Conservation (phyloP, 1,140 invertebrate genomes). For the Rhagoletis pomonella region DNA sequence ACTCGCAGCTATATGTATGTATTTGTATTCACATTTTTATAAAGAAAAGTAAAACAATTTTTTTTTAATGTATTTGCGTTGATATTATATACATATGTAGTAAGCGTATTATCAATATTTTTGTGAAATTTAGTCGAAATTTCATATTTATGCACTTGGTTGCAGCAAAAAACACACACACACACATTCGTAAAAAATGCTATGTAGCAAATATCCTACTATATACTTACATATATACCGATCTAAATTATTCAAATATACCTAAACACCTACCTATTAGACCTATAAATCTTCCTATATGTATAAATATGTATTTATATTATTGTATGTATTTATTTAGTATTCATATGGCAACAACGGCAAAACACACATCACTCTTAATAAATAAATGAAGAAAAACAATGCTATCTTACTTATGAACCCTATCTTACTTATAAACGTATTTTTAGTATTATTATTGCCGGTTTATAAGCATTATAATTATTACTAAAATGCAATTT, state of each 20-base stretch:
- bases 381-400: background rate
- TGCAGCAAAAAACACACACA: background rate
- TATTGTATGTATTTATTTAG: slow-evolving; percentile 4
- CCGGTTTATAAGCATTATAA: background rate
- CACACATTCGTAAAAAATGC: background rate
- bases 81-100: background rate
- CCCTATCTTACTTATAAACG: too few species aligned
- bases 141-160: background rate
- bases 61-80: background rate
- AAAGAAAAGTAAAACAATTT: background rate
- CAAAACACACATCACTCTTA: slow-evolving; percentile 20
- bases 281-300: slow-evolving; percentile 39
- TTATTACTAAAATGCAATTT: background rate
- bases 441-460: background rate
- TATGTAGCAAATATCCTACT: background rate
- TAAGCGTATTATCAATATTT: background rate
- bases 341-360: slow-evolving; percentile 15
- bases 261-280: background rate
- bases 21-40: slow-evolving; percentile 16
- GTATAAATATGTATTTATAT: background rate
- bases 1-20: too few species aligned
- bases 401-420: background rate
- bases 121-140: background rate
- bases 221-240: background rate
- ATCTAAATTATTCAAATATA: too few species aligned